Percentiles rank a stretch among this genome's conserved stretches.
Conservation (phyloP, 2,797 vertebrate genomes). For the Pangasius djambal region DNA sequence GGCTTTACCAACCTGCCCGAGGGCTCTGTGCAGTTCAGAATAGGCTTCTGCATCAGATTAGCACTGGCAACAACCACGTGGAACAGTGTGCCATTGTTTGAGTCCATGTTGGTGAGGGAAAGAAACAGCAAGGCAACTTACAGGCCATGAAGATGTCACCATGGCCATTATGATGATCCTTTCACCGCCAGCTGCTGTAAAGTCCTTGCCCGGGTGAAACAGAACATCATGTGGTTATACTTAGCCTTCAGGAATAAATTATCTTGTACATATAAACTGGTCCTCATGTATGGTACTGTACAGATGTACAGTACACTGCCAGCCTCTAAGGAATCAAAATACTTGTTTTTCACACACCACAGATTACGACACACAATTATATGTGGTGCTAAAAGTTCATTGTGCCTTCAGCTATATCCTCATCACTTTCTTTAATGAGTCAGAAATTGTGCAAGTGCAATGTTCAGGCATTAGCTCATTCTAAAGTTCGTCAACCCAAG, state of each 20-base stretch:
- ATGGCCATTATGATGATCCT: conserved; percentile 50
- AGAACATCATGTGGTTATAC: conserved; percentile 34
- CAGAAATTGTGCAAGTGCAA: conserved; percentile 22
- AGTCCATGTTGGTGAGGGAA: conserved; percentile 47
- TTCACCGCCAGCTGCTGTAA: conserved; percentile 24
- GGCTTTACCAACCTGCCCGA: conserved; percentile 50
- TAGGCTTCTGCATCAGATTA: conserved; percentile 70
- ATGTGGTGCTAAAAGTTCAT: conserved; percentile 11
- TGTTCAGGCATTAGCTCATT: conserved; percentile 38
- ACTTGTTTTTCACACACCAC: conserved; percentile 19
- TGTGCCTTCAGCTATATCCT: conserved; percentile 19
- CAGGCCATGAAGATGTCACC: conserved; percentile 59
- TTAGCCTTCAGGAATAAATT: conserved; percentile 41
- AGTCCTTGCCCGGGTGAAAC: conserved; percentile 31
- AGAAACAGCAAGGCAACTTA: conserved; percentile 31
- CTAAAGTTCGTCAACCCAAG: conserved; percentile 35
- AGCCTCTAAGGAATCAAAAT: conserved; percentile 29
- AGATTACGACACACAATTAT: conserved; percentile 23
- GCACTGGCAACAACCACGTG: conserved; percentile 61
- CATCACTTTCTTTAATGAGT: background rate
- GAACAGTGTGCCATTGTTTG: conserved; percentile 68
- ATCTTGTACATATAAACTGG: conserved; percentile 47
- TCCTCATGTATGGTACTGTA: background rate
- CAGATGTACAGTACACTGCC: conserved; percentile 1
- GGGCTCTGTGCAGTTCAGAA: conserved; percentile 56